These are phyloP conservation scores for Knipowitschia caucasica DNA, from an alignment of 2,797 vertebrate genomes.

Conservation along the genomic window DNA sequence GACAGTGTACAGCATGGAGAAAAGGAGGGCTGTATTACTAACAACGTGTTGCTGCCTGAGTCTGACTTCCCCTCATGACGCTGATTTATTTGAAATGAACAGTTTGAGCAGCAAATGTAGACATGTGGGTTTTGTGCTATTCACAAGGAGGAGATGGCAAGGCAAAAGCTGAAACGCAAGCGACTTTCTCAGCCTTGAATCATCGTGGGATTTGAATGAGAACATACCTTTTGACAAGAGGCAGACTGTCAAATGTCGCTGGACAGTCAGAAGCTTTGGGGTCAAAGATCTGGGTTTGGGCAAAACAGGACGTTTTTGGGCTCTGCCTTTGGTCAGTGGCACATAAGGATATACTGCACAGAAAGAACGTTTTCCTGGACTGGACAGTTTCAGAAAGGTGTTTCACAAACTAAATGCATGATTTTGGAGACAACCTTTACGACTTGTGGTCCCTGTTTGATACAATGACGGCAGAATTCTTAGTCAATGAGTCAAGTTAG, in stretches of 20 bases:
- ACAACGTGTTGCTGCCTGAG: conserved; percentile 54
- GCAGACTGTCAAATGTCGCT: conserved; percentile 28
- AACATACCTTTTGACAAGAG: conserved; percentile 30
- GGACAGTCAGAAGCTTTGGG: conserved; percentile 50
- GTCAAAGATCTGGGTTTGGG: conserved; percentile 52
- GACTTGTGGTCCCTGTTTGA: conserved; percentile 38
- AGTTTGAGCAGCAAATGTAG: conserved; percentile 36
- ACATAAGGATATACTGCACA: conserved; percentile 57
- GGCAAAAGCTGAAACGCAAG: conserved; percentile 77
- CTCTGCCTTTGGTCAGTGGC: conserved; percentile 59
- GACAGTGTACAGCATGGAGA: conserved; percentile 46
- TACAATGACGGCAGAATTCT: conserved; percentile 28
- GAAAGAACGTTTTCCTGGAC: conserved; percentile 43
- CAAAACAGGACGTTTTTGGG: conserved; percentile 46
- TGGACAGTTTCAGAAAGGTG: conserved; percentile 38
- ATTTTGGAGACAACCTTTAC: conserved; percentile 36
- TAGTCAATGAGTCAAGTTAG: conserved; percentile 23
- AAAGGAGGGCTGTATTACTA: conserved; percentile 57
- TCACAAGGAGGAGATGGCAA: conserved; percentile 77
- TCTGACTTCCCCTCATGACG: conserved; percentile 34
- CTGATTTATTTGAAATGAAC: conserved; percentile 21
- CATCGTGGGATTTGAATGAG: conserved; percentile 23
- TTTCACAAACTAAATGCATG: conserved; percentile 47
- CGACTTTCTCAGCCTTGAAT: conserved; percentile 77
- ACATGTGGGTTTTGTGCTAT: conserved; percentile 60